Base-by-base conservation (phyloP, 2,888 invertebrate genomes). In the Ennomos quercinarius region DNA sequence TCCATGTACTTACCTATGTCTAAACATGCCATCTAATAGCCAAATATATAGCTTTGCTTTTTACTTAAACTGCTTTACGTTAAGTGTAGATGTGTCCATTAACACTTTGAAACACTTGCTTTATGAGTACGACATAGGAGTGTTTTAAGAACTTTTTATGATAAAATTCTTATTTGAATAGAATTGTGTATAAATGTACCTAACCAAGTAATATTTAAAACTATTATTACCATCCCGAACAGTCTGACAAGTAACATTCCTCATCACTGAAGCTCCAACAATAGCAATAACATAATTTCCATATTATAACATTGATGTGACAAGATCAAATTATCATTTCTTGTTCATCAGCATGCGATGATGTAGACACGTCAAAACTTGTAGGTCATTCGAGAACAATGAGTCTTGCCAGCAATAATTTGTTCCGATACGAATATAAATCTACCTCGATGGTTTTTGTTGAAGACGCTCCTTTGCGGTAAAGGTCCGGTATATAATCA, bases 291-390 rank as follows among this genome's bases (percentile, higher is more conserved):
- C 61, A 71, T 68, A 54, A 81, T 80, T 76, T 81, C 76, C 77
- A 80, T 83, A 81, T 70, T 74, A 75, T 68, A 74, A 84, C 80
- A 80, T 77, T 67, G 70, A 79, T 81, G 80, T 79, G 82, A 86
- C 84, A 81, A 74, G 84, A 86, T 80, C 75, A 79, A 86, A 89
- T 89, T 86, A 89, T 80, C 83, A 85, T 88, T 85, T 84, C 76
- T 70, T 79, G 78, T 83, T 76, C 73, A 75, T 70, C 69, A 77
- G 82, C 81, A 83, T 68, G 76, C 76, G 74, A 70, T 80, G 80
- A 77, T 81, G 86, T 81, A 76, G 77, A 79, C 81, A 77, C 71
- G 79, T 81, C 76, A 71, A 76, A 84, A 78, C 76, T 81, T 81
- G 79, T 83, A 78, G 81, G 80, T 86, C 86, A 84, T 78, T 76